Evolutionary conservation across 2,888 invertebrate species (phyloP).

Genomic region (Meta bourneti): DNA sequence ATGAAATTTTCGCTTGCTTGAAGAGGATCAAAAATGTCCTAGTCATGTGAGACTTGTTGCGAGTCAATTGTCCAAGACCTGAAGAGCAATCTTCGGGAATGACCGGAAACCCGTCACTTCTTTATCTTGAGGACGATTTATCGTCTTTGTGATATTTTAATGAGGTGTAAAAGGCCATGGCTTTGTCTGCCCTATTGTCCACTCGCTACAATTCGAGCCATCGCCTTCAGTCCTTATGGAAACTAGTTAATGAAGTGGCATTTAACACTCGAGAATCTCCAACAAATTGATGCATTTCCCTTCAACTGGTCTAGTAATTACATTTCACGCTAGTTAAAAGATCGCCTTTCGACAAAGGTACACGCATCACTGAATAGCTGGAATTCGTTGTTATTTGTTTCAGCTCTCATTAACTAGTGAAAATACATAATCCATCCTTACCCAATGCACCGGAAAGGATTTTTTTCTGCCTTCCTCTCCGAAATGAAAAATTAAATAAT

Average conservation of each 20-base stretch:
- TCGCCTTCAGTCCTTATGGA: background rate
- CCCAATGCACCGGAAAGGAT: conserved; percentile 56
- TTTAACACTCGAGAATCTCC: background rate
- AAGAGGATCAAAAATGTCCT: too few species aligned
- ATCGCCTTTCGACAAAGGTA: conserved; percentile 39
- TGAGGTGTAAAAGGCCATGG: conserved; percentile 30
- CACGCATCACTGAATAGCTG: conserved; percentile 38
- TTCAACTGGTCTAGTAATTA: conserved; percentile 35
- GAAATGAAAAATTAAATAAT: conserved; percentile 20
- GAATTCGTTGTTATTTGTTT: conserved; percentile 33
- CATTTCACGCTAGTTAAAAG: conserved; percentile 28
- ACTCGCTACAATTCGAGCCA: background rate
- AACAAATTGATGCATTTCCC: background rate
- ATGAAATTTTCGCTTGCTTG: too few species aligned
- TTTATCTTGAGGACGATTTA: conserved; percentile 6
- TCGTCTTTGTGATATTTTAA: conserved; percentile 12
- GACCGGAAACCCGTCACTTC: conserved; percentile 33
- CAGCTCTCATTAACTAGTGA: conserved; percentile 41
- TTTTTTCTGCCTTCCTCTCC: conserved; percentile 3
- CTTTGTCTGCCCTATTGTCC: background rate
- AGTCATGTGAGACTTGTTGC: too few species aligned
- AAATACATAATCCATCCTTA: conserved; percentile 52
- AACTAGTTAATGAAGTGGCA: background rate
- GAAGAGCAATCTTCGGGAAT: conserved; percentile 16
- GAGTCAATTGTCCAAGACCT: background rate